These are phyloP conservation scores for Erpornis zantholeuca DNA, from an alignment of 2,113 vertebrate genomes.

Conservation along the genomic window DNA sequence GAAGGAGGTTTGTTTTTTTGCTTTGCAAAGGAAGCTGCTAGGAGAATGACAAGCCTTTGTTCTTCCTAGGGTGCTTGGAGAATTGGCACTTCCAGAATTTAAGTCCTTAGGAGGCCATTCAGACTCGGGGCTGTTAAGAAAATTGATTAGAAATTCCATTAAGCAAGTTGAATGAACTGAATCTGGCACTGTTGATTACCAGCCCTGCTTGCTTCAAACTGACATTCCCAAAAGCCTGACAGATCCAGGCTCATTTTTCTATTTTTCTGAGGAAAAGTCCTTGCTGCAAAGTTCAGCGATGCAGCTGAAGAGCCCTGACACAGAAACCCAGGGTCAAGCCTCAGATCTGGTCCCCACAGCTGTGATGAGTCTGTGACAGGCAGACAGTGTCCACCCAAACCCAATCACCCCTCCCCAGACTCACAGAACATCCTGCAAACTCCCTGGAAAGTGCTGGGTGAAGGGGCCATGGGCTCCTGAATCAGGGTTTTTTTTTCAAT, in stretches of 20 bases:
- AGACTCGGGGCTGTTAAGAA: slow-evolving; percentile 2
- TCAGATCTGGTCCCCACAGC: neutral
- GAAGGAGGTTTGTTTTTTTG: slow-evolving; percentile 23
- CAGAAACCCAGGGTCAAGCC: neutral
- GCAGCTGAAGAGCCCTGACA: neutral
- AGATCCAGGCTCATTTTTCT: neutral
- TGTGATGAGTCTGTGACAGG: accelerated
- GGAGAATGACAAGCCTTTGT: slow-evolving; percentile 24
- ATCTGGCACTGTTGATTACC: neutral
- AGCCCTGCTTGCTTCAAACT: neutral
- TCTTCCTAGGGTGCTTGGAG: slow-evolving; percentile 13
- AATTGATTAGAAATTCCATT: slow-evolving; percentile 37
- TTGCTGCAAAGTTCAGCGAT: neutral
- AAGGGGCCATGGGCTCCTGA: no score
- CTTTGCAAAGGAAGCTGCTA: slow-evolving; percentile 21
- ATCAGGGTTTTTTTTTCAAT: no score
- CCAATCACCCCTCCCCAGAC: neutral
- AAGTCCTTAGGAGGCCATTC: slow-evolving; percentile 24
- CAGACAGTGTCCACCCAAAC: neutral
- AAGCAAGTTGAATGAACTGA: neutral
- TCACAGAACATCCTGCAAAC: neutral
- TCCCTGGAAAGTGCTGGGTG: neutral
- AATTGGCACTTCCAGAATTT: slow-evolving; percentile 22
- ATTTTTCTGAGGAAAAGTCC: neutral
- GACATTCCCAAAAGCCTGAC: neutral